A percentile compares a stretch with the other conserved stretches of the same genome.
These are phyloP conservation scores for Dermochelys coriacea DNA, from an alignment of 2,797 vertebrate genomes.

Conservation along the genomic window DNA sequence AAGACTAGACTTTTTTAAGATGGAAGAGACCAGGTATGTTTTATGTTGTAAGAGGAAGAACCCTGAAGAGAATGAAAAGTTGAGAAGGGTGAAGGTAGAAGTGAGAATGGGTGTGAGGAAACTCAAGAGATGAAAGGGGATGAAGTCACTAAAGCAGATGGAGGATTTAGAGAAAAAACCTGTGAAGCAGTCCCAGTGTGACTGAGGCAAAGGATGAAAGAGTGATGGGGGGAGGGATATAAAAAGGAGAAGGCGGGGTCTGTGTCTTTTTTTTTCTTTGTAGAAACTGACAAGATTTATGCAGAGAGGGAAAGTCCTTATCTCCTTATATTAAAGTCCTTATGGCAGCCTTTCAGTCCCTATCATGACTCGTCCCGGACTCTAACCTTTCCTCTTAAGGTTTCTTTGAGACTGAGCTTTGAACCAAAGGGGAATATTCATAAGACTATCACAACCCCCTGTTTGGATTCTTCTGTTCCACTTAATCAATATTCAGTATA, in stretches of 20 bases:
- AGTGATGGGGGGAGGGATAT: background rate
- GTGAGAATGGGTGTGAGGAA: too few relatives aligned
- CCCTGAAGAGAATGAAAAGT: too few relatives aligned
- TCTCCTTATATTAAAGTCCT: background rate
- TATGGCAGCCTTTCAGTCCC: background rate
- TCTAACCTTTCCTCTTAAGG: background rate
- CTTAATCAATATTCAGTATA: background rate
- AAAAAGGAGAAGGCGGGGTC: too few relatives aligned
- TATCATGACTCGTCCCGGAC: background rate
- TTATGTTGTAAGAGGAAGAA: too few relatives aligned
- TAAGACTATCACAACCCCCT: background rate
- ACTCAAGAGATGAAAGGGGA: too few relatives aligned
- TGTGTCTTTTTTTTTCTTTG: too few relatives aligned
- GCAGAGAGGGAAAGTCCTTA: background rate
- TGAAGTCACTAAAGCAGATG: too few relatives aligned
- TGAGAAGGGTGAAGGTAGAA: too few relatives aligned
- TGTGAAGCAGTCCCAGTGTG: background rate
- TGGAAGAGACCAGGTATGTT: too few relatives aligned
- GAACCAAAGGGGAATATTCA: background rate
- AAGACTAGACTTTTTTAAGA: too few relatives aligned
- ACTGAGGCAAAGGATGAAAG: background rate
- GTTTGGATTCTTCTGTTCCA: background rate
- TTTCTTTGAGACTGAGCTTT: background rate
- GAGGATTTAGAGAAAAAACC: too few relatives aligned
- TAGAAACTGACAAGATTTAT: too few relatives aligned